Base-by-base conservation (phyloP, 1,140 invertebrate genomes). In the Yoshiicerus persimilis region DNA sequence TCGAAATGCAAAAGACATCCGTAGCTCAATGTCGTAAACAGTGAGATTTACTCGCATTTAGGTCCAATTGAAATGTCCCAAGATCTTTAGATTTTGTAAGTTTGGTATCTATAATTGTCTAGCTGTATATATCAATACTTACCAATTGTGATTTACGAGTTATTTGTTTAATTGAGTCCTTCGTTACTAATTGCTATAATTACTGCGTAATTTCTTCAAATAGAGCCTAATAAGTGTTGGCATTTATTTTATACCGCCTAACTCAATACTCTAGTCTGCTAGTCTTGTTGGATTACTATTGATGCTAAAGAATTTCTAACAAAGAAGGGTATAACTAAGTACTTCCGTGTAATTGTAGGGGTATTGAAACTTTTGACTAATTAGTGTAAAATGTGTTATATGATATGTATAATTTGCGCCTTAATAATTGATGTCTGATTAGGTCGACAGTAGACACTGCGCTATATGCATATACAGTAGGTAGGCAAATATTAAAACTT, bases 231-330 rank as follows among this genome's bases (percentile, higher is more conserved):
- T 20, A n/a, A 13, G 2, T 16, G 47, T n/a, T 6, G 20, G 47
- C 47, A 56, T 56, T 56, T 56, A 56, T 56, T 56, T 56, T 56
- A 56, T n/a, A 56, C 16, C 47, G 0, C 47, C 47, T 56, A 56
- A 80, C 32, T 80, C 34, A 80, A 80, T 80, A 80, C 75, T 80
- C 75, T 80, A 80, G 75, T 80, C 75, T 32, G 23, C 75, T 36
- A 36, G 34, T 56, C 32, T 27, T n/a, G 75, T 38, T 20, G 20
- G 20, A 32, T 3, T 80, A 80, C 75, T 80, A n/a, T n/a, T 23
- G 20, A n/a, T 36, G n/a, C 47, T 56, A 56, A 56, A 56, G 47
- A 56, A 56, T 56, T 56, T 56, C 47, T 56, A 56, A 32, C n/a
- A 34, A 80, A 36, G 75, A 32, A 34, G 32, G 32, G 30, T 38